Evolutionary conservation across 1,140 invertebrate species (phyloP).

Genomic region (Caenorhabditis inopinata): DNA sequence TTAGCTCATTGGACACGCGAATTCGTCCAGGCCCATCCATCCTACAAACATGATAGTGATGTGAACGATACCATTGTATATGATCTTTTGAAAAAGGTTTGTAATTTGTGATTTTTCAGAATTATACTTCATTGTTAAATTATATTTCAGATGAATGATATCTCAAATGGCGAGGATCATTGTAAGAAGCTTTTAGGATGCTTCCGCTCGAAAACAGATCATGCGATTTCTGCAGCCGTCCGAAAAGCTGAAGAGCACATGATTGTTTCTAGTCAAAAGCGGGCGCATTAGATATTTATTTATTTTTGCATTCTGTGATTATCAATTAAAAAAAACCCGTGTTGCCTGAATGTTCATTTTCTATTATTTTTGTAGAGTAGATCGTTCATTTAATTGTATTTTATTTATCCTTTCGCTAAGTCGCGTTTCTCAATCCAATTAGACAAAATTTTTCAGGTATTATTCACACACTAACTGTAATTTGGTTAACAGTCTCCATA

Average conservation of each 20-base stretch:
- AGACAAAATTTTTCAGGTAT: too few species aligned
- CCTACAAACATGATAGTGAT: slow-evolving; percentile 85
- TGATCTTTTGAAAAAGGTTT: slow-evolving; percentile 75
- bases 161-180: slow-evolving; percentile 58
- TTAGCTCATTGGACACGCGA: slow-evolving; percentile 87
- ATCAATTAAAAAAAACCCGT: background rate
- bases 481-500: too few species aligned
- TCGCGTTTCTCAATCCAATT: too few species aligned
- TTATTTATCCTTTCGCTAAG: too few species aligned
- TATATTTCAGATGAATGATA: slow-evolving; percentile 62
- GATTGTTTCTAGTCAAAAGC: slow-evolving; percentile 46
- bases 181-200: slow-evolving; percentile 61
- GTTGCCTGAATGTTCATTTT: background rate
- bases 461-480: too few species aligned
- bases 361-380: background rate
- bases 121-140: background rate
- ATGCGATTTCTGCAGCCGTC: slow-evolving; percentile 60
- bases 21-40: slow-evolving; percentile 83
- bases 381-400: too few species aligned
- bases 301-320: slow-evolving; percentile 12
- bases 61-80: slow-evolving; percentile 87
- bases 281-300: slow-evolving; percentile 3
- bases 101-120: too few species aligned
- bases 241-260: slow-evolving; percentile 62
- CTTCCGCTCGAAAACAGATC: slow-evolving; percentile 63